Evolutionary conservation across 1,140 invertebrate species (phyloP).

Genomic region (Acromyrmex echinatior): DNA sequence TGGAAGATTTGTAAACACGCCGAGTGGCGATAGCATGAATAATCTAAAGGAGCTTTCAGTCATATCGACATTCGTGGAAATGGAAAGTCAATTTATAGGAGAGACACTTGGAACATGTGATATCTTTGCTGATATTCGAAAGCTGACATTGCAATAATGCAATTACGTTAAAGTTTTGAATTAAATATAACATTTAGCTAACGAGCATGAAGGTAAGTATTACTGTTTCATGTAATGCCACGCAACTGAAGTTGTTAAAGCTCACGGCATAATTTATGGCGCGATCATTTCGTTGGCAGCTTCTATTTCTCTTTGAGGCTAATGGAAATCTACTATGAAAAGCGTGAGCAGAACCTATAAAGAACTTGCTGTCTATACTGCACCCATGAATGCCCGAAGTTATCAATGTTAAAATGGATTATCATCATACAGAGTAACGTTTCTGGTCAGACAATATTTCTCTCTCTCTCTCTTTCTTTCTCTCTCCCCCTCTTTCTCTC

Average conservation of each 20-base stretch:
- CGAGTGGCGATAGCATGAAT: conserved; percentile 9
- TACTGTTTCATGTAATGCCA: neutral
- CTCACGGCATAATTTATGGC: conserved; percentile 30
- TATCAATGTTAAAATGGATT: conserved; percentile 53
- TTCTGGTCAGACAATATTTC: conserved; percentile 13
- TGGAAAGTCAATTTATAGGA: neutral
- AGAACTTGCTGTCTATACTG: conserved; percentile 25
- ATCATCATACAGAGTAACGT: conserved; percentile 30
- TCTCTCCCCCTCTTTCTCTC: neutral
- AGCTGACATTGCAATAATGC: neutral
- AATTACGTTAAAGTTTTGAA: neutral
- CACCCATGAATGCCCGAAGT: conserved; percentile 12
- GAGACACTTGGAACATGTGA: too few species aligned
- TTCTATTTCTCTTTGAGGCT: conserved; percentile 32
- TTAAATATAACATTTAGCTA: too few species aligned
- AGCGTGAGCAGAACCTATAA: conserved; percentile 50
- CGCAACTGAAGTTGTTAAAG: conserved; percentile 23
- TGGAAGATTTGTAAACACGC: conserved; percentile 41
- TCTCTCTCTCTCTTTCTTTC: neutral
- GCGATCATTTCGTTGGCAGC: conserved; percentile 21
- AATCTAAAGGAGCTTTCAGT: neutral
- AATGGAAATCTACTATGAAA: conserved; percentile 36
- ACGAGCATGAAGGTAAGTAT: neutral
- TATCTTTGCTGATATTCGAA: neutral
- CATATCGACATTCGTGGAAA: neutral